Base-by-base conservation (phyloP, 2,797 vertebrate genomes). In the Phoeniculus purpureus region DNA sequence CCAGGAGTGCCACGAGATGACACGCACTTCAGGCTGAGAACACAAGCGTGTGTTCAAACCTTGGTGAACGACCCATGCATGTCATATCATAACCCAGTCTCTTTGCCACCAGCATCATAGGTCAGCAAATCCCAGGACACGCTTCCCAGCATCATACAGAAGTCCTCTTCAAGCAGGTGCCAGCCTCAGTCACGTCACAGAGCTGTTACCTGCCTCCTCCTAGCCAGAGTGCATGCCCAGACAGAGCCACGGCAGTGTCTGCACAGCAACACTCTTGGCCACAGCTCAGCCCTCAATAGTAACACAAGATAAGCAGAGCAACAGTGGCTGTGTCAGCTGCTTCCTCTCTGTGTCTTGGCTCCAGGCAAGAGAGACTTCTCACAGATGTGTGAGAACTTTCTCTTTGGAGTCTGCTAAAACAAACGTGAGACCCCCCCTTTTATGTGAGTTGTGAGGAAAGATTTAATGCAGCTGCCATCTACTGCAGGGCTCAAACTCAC, bases 101-200 rank as follows among this genome's bases (percentile, higher is more conserved):
- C 13, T 25, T 58, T 71, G 59, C 23, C 17, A 67, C 20, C 61
- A 65, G 51, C 32, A 77, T n/a, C 17, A 23, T n/a, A 60, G 12
- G 6, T 52, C 51, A 70, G 62, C 22, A 47, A 27, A 43, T 27
- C n/a, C 37, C 61, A 89, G 16, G 34, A 43, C 25, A 15, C 25
- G 43, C 31, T 61, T 58, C 60, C 51, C 64, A 54, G 31, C 2
- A 0, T 62, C 71, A 16, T 29, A 37, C 0, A 0, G 43, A 23
- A 82, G 31, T 20, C 45, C 22, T 76, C 37, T 55, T 67, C 5
- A 0, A 23, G 48, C 58, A 65, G 58, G 45, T 7, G 2, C 32
- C 62, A 40, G 50, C 23, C 32, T 40, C n/a, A 22, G 51, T 9
- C 27, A 13, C 3, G 1, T 43, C 1, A 1, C 75, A 84, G 29